Evolutionary conservation across 1,140 invertebrate genomes (phyloP).

Genomic region (Brachionus rubens): DNA sequence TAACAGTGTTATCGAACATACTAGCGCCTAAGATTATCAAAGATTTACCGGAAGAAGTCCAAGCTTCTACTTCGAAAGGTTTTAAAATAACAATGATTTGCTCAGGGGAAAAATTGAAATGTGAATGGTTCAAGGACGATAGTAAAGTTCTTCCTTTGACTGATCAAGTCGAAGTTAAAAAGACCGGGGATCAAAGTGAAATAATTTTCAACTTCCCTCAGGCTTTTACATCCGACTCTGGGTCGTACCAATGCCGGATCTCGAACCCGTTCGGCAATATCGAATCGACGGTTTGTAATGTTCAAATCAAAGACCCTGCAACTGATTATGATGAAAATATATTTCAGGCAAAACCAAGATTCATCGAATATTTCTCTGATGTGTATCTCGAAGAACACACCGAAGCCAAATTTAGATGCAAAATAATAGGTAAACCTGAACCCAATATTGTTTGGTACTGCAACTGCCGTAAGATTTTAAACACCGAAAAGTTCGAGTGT

Average conservation of each 20-base stretch:
- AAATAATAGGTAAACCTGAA: conserved; percentile 32
- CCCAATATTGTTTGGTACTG: conserved; percentile 16
- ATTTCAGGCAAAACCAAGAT: conserved; percentile 38
- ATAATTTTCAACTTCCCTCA: background rate
- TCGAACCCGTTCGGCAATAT: background rate
- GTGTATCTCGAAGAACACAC: conserved; percentile 8
- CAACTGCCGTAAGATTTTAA: conserved; percentile 10
- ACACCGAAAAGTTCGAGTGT: conserved; percentile 25
- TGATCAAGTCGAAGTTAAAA: background rate
- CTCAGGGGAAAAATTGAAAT: background rate
- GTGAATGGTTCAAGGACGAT: conserved; percentile 31
- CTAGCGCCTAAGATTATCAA: background rate
- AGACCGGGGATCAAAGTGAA: background rate
- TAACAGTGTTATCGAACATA: too few species aligned
- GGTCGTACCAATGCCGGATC: background rate
- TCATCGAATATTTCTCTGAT: conserved; percentile 43
- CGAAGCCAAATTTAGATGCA: conserved; percentile 25
- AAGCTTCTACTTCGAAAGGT: background rate
- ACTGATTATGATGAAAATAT: background rate
- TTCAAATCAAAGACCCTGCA: conserved; percentile 13
- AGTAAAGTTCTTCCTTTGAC: conserved; percentile 18
- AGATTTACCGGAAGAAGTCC: background rate
- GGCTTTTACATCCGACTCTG: conserved; percentile 6
- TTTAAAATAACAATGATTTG: background rate
- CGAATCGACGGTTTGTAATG: background rate